Percentiles rank a stretch among this genome's conserved stretches.
Evolutionary conservation across 2,888 invertebrate genomes (phyloP).

Genomic region (Athalia rosae): DNA sequence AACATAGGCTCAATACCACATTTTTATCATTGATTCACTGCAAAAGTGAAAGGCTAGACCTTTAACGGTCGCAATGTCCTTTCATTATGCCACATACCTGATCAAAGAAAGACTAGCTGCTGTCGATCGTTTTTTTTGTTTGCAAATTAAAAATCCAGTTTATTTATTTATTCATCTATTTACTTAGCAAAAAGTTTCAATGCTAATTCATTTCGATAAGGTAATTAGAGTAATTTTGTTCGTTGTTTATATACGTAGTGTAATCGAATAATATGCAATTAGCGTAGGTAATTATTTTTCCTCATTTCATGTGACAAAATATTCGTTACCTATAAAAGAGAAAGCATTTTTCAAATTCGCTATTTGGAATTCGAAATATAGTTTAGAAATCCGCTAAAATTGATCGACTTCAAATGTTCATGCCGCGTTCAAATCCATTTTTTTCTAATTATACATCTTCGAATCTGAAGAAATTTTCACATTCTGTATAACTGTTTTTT

Average conservation of each 20-base stretch:
- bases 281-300: not conserved
- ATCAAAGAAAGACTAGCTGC: not conserved
- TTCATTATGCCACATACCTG: conserved; percentile 45
- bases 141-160: not conserved
- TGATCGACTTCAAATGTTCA: too few relatives aligned
- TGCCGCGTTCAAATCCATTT: too few relatives aligned
- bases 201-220: not conserved
- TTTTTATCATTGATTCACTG: conserved; percentile 32
- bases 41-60: conserved; percentile 52
- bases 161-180: not conserved
- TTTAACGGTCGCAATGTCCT: conserved; percentile 47
- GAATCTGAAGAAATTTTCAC: too few relatives aligned
- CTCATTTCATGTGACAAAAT: not conserved
- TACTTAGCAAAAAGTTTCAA: not conserved
- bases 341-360: too few relatives aligned
- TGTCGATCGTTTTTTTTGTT: not conserved
- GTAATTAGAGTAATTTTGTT: not conserved
- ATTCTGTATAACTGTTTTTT: too few relatives aligned
- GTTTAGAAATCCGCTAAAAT: too few relatives aligned
- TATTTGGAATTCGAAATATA: too few relatives aligned
- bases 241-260: not conserved
- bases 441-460: too few relatives aligned
- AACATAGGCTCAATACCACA: conserved; percentile 32
- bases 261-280: not conserved
- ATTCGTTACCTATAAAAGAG: not conserved